Base-by-base conservation (phyloP, 2,888 invertebrate species). In the Agapostemon virescens region DNA sequence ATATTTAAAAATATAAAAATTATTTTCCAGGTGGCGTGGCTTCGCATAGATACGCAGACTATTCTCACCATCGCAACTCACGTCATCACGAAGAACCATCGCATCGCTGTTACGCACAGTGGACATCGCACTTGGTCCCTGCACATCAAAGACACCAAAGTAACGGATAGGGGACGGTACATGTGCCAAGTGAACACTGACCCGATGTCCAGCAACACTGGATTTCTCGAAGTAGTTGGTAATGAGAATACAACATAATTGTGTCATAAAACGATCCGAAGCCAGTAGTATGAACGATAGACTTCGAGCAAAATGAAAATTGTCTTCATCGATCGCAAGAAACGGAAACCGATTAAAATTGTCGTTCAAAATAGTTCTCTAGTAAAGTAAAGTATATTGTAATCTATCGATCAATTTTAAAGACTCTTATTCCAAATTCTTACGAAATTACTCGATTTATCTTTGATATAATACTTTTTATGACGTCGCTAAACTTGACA, bases 211-310 rank as follows among this genome's bases (percentile, higher is more conserved):
- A 93, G 93, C 86, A 93, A 93, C 86, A 92, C 92, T 69, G 93
- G 94, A 74, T 93, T 93, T 88, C 92, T 94, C 69, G 93, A 94
- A 88, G 93, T 94, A 73, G 93, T 94, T 64, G 94, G 94, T 94
- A 91, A 93, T 64, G 30, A 15, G 17, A 17, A 45, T 38, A 55
- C 26, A 17, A n/a, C 58, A 36, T 49, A 9, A 17, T 58, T 17
- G 2, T 30, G 17, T 26, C 13, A 13, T 52, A 23, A 52, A 52
- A 0, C 5, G 13, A 52, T 52, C 13, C 5, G 13, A 7, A 23
- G 13, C 52, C 52, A 23, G 52, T 23, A 23, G 52, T 23, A 23
- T 13, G 23, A 11, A 5, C 23, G 13, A 5, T 23, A 23, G 4
- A 0, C 17, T 13, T 52, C 4, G 23, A 23, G 49, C 49, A 23